Evolutionary conservation across 2,797 vertebrate genomes (phyloP), one percentile per base, ranked within the genome.

Genomic region (Clangula hyemalis): DNA sequence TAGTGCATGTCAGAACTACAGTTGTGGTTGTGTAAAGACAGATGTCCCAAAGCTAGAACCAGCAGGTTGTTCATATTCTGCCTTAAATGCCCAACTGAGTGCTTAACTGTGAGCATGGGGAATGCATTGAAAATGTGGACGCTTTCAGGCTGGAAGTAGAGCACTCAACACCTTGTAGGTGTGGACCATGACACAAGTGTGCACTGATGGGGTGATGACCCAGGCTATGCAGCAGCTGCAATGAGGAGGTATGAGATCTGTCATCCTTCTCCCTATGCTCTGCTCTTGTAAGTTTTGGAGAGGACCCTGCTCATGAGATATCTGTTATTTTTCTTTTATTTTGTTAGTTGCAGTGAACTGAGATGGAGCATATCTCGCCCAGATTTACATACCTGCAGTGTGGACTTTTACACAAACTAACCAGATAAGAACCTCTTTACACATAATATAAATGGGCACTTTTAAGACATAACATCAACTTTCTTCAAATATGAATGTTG

Each of bases 111-210:
- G 32, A 89, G 21, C 8, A 21, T 30, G 21, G 14, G 3, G 4
- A 1, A 32, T 22, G 7, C 6, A 24, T 60, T 7, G 3, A 7
- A 12, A 5, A 7, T 4, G 13, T n/a, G 22, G 28, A 30, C 1
- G 7, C 6, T 65, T 70, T 32, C 27, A 79, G 41, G 8, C 10
- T 88, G 76, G 25, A 58, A 71, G 24, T 17, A 14, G 21, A 72
- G 36, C 10, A 39, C 21, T 56, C 62, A 75, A 11, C 6, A 36
- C 27, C 34, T 51, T 61, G 36, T 13, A n/a, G 54, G 13, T 69
- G 21, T 60, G 34, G 71, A n/a, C 18, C 34, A 47, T 24, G 54
- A 53, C 30, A 70, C 28, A 58, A 3, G 28, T 36, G 32, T 25
- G 25, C 17, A 58, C 3, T 6, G 8, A 30, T 19, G 6, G 5